Percentiles rank a stretch among this genome's conserved stretches.
phyloP scores from a whole-genome alignment of 2,888 invertebrate species.

The Cenopis cana region DNA sequence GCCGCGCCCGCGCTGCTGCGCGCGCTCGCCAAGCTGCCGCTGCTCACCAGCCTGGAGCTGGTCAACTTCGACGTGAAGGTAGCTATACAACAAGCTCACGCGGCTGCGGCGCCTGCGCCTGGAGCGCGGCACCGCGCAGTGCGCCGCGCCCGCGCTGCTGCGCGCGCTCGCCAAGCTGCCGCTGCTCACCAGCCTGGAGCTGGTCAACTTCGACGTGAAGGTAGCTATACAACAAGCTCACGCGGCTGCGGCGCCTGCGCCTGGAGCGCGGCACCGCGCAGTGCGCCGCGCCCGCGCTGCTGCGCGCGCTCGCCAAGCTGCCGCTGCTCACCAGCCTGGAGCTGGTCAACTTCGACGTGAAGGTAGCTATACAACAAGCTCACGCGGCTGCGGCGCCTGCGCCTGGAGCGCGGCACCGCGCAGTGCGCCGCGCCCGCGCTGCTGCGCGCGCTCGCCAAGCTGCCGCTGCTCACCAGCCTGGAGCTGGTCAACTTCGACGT shows the following conservation, averaged over 20 bases:
- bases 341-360: constrained; percentile 93
- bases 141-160: constrained; percentile 88
- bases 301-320: constrained; percentile 87
- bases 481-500: too few relatives aligned
- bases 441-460: too few relatives aligned
- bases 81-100: constrained; percentile 73
- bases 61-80: constrained; percentile 92
- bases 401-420: constrained; percentile 92
- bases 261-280: constrained; percentile 90
- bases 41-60: constrained; percentile 89
- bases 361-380: constrained; percentile 80
- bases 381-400: constrained; percentile 87
- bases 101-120: constrained; percentile 89
- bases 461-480: constrained; percentile 87
- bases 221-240: constrained; percentile 76
- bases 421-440: too few relatives aligned
- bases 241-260: constrained; percentile 88
- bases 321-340: constrained; percentile 89
- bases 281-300: constrained; percentile 87
- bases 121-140: constrained; percentile 89
- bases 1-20: constrained; percentile 88
- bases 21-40: constrained; percentile 87
- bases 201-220: constrained; percentile 93
- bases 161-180: constrained; percentile 87
- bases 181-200: constrained; percentile 88